Evolutionary conservation across 2,113 vertebrate genomes (phyloP).

Genomic region (Poicephalus gulielmi): DNA sequence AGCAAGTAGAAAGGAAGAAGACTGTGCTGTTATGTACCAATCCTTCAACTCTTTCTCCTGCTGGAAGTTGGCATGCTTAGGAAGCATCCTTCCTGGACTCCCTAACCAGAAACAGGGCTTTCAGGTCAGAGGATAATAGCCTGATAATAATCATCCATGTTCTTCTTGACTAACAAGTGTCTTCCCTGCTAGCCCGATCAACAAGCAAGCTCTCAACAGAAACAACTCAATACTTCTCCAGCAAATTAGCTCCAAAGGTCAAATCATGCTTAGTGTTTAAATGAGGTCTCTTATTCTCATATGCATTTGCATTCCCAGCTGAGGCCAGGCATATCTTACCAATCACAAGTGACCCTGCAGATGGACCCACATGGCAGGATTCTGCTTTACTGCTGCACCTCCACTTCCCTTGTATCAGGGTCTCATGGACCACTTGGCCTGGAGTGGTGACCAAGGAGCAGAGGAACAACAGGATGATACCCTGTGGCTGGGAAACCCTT

Average conservation of each 20-base stretch:
- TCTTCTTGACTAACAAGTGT: neutral
- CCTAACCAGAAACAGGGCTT: neutral
- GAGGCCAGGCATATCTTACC: neutral
- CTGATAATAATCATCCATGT: neutral
- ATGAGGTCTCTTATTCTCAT: neutral
- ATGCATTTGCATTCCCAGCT: neutral
- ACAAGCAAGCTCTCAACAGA: neutral
- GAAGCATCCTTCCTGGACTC: neutral
- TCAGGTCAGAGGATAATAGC: neutral
- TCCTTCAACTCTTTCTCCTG: neutral
- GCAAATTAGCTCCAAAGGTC: neutral
- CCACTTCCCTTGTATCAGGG: neutral
- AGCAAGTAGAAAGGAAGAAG: neutral
- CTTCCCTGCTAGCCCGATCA: neutral
- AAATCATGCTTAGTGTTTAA: neutral
- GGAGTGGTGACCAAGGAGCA: neutral
- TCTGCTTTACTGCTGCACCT: neutral
- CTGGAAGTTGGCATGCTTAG: neutral
- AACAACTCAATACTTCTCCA: neutral
- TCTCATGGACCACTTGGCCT: neutral
- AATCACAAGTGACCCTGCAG: neutral
- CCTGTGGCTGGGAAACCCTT: neutral
- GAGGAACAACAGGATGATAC: neutral
- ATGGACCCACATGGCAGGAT: neutral
- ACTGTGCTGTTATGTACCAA: accelerated